Conservation (phyloP, 2,797 vertebrate genomes). For the Acridotheres tristis region DNA sequence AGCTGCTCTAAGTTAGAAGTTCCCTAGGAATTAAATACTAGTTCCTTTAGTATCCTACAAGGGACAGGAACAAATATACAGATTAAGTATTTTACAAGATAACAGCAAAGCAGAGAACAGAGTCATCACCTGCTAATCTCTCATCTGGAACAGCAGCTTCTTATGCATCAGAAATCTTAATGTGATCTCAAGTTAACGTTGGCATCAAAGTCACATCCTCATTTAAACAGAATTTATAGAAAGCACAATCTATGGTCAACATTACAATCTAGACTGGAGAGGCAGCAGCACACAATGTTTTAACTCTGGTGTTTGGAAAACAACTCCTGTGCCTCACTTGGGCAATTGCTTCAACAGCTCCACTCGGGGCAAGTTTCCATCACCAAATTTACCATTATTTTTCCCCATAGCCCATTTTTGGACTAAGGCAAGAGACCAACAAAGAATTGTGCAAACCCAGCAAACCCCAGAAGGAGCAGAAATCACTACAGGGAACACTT, state of each 20-base stretch:
- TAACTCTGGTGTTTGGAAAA: not conserved
- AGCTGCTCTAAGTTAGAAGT: not conserved
- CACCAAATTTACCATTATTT: not conserved
- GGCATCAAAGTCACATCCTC: not conserved
- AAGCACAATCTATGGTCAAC: not conserved
- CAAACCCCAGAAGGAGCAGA: not conserved
- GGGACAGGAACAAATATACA: not conserved
- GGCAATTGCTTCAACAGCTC: not conserved
- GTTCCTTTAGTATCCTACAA: too few species aligned
- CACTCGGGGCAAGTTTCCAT: not conserved
- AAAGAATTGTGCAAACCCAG: not conserved
- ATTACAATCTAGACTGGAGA: rapidly evolving
- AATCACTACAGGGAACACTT: not conserved
- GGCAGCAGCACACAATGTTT: not conserved
- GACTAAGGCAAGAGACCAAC: not conserved
- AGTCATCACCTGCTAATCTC: not conserved
- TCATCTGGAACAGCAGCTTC: not conserved
- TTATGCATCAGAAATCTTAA: not conserved
- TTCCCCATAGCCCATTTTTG: not conserved
- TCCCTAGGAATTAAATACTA: too few species aligned
- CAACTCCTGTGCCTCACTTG: not conserved
- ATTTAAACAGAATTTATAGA: rapidly evolving
- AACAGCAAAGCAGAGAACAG: not conserved
- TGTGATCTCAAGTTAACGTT: not conserved
- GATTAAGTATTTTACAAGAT: not conserved